phyloP scores from a whole-genome alignment of 2,888 invertebrate genomes.

The Plebejus anna region DNA sequence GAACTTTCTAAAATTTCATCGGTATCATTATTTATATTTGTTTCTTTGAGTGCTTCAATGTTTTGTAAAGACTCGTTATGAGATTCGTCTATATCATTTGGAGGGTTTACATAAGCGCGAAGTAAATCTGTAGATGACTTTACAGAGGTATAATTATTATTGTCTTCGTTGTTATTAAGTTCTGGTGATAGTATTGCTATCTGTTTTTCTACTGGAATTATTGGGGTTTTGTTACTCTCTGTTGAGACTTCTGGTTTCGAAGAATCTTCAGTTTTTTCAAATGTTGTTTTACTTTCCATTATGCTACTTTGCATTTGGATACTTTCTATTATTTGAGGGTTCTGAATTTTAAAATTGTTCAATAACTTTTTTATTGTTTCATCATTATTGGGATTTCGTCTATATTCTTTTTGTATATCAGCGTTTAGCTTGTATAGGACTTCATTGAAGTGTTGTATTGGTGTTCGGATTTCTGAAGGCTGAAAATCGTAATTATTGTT shows the following conservation, averaged over 20 bases:
- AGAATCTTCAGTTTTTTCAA: background rate
- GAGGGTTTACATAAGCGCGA: slow-evolving; percentile 33
- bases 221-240: slow-evolving; percentile 1
- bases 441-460: slow-evolving; percentile 37
- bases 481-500: slow-evolving; percentile 38
- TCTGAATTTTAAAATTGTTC: slow-evolving; percentile 53
- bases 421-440: slow-evolving; percentile 60
- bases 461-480: slow-evolving; percentile 50
- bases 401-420: slow-evolving; percentile 51
- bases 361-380: slow-evolving; percentile 46
- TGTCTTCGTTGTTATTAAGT: slow-evolving; percentile 28
- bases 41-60: background rate
- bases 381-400: slow-evolving; percentile 47
- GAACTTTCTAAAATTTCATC: background rate
- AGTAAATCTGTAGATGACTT: slow-evolving; percentile 40
- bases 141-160: slow-evolving; percentile 34
- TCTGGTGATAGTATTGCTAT: slow-evolving; percentile 27
- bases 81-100: background rate
- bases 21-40: background rate
- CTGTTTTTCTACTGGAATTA: background rate
- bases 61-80: background rate
- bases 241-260: background rate
- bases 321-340: slow-evolving; percentile 52
- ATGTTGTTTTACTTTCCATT: slow-evolving; percentile 4
- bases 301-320: slow-evolving; percentile 43